Percentiles rank a stretch among this genome's conserved stretches.
Evolutionary conservation across 1,140 invertebrate species (phyloP).

Genomic region (Schlechtendalia chinensis): DNA sequence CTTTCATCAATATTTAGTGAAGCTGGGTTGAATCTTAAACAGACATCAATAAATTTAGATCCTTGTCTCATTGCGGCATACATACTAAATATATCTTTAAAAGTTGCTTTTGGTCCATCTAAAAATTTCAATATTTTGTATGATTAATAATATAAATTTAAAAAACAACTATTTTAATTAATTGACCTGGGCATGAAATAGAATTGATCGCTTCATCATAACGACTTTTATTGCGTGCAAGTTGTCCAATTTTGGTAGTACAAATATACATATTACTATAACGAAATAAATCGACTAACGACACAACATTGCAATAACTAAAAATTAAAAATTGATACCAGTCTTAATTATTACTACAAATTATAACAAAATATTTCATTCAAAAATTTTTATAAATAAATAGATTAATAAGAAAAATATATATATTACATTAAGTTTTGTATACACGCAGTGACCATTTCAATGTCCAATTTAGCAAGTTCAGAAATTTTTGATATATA

Average conservation of each 20-base stretch:
- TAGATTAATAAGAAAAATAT: constrained; percentile 54
- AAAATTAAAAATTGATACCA: constrained; percentile 50
- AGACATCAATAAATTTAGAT: constrained; percentile 80
- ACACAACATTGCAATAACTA: constrained; percentile 73
- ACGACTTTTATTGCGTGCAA: constrained; percentile 65
- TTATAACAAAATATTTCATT: not conserved
- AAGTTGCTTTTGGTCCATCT: constrained; percentile 63
- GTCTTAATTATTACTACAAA: not conserved
- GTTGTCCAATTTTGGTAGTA: constrained; percentile 75
- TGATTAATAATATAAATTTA: too few species aligned
- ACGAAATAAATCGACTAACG: constrained; percentile 85
- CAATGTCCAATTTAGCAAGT: constrained; percentile 87
- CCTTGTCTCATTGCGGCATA: constrained; percentile 82
- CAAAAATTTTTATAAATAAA: not conserved
- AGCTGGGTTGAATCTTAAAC: constrained; percentile 74
- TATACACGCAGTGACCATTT: constrained; percentile 89
- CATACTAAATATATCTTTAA: constrained; percentile 76
- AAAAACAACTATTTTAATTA: not conserved
- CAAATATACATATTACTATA: constrained; percentile 91
- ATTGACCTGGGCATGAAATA: constrained; percentile 28
- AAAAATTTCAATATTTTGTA: constrained; percentile 37
- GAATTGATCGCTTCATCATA: constrained; percentile 19
- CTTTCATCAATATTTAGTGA: constrained; percentile 74
- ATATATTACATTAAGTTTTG: constrained; percentile 81
- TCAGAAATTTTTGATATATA: constrained; percentile 80